Evolutionary conservation across 2,888 invertebrate species (phyloP).

Genomic region (Pammene fasciana): DNA sequence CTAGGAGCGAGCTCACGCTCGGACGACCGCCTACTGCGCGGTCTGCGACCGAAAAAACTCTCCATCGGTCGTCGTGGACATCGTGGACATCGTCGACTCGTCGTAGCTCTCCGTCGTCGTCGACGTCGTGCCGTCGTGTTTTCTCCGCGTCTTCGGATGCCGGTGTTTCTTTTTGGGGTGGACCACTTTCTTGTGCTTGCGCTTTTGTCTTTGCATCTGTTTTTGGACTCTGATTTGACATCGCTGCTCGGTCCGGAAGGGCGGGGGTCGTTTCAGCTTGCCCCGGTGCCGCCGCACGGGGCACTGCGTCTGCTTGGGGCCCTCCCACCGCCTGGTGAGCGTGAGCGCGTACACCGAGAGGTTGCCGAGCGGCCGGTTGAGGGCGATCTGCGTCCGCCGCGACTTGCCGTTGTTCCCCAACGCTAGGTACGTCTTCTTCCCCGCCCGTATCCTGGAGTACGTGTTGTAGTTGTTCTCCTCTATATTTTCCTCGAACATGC

Average conservation of each 20-base stretch:
- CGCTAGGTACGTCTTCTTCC: slow-evolving; percentile 89
- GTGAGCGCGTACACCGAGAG: slow-evolving; percentile 90
- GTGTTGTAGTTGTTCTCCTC: slow-evolving; percentile 94
- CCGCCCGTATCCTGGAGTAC: slow-evolving; percentile 88
- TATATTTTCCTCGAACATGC: slow-evolving; percentile 93
- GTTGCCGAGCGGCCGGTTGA: slow-evolving; percentile 86
- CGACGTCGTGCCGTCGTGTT: slow-evolving; percentile 76
- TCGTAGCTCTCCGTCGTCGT: slow-evolving; percentile 74
- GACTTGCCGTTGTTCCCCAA: slow-evolving; percentile 89
- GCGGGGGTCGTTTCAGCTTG: slow-evolving; percentile 74
- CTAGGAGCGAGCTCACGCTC: slow-evolving; percentile 77
- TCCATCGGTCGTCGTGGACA: slow-evolving; percentile 79
- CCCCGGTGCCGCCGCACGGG: slow-evolving; percentile 73
- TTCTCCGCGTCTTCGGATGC: slow-evolving; percentile 82
- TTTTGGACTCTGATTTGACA: slow-evolving; percentile 79
- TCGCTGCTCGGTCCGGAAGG: slow-evolving; percentile 65
- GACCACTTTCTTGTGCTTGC: slow-evolving; percentile 79
- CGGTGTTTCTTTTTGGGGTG: slow-evolving; percentile 79
- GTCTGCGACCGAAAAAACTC: slow-evolving; percentile 84
- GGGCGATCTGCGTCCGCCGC: slow-evolving; percentile 88
- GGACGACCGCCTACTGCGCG: slow-evolving; percentile 82
- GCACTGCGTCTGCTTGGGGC: slow-evolving; percentile 66
- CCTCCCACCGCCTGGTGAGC: slow-evolving; percentile 69
- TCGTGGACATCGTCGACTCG: slow-evolving; percentile 79
- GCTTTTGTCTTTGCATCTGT: slow-evolving; percentile 71